Evolutionary conservation across 2,888 invertebrate genomes (phyloP).

Genomic region (Dascillus cervinus): DNA sequence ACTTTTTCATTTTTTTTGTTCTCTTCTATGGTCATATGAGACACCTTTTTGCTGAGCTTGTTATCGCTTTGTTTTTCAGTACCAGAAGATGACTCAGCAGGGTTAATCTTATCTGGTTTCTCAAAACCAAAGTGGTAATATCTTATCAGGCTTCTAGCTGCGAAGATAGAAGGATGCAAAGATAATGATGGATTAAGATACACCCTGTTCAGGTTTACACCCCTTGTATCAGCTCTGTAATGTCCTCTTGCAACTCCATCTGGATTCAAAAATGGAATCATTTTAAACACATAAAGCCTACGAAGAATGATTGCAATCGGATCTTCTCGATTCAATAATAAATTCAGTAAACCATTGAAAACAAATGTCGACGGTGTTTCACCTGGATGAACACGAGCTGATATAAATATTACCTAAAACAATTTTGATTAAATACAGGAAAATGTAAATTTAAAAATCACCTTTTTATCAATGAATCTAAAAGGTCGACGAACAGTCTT

Average conservation of each 20-base stretch:
- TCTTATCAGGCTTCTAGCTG: conserved; percentile 69
- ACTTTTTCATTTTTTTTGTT: conserved; percentile 19
- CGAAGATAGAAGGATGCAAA: conserved; percentile 79
- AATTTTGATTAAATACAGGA: too few species aligned
- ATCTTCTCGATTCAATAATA: conserved; percentile 67
- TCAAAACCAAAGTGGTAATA: conserved; percentile 64
- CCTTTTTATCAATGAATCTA: conserved; percentile 73
- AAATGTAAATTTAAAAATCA: conserved; percentile 32
- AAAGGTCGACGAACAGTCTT: conserved; percentile 57
- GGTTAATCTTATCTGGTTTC: conserved; percentile 45
- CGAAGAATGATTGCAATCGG: conserved; percentile 65
- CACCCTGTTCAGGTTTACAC: conserved; percentile 81
- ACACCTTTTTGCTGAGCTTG: conserved; percentile 32
- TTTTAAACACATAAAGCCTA: conserved; percentile 75
- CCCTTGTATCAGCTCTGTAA: conserved; percentile 78
- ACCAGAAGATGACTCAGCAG: conserved; percentile 18
- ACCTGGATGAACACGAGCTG: conserved; percentile 86
- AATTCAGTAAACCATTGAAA: conserved; percentile 79
- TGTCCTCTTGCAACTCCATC: conserved; percentile 84
- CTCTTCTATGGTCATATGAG: conserved; percentile 37
- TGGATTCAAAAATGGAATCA: conserved; percentile 86
- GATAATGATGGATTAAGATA: conserved; percentile 70
- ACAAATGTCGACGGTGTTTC: conserved; percentile 89
- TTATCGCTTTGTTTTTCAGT: conserved; percentile 21
- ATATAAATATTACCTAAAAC: conserved; percentile 69